Evolutionary conservation across 2,113 vertebrate species (phyloP), one percentile per base, ranked within the genome.

Genomic region (Pseudopodoces humilis): DNA sequence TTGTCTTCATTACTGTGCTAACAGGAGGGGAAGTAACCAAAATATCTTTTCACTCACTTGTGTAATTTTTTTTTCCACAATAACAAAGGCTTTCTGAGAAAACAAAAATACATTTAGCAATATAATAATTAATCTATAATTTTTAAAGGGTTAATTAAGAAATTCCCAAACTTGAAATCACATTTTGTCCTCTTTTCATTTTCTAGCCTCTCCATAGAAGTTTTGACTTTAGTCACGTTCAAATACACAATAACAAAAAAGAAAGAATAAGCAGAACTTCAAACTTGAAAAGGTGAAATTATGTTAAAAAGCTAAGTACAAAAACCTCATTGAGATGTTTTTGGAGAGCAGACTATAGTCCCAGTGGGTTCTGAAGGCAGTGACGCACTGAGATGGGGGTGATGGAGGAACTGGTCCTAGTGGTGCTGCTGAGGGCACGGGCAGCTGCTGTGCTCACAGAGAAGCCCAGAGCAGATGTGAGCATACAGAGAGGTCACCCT

Each of bases 321-420:
- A 70, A 79, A 90, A 27, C 27, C 43, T 70, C 21, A 15, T 0
- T 31, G 64, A 59, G 53, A 12, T 50, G 10, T 25, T 59, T 88
- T 67, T 71, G 14, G 43, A 67, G 76, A 44, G 18, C 44, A 82
- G 52, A 8, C 13, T 47, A 0, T 20, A 14, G 35, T 59, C 13
- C 76, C 2, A 1, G 31, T 2, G n/a, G 56, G 22, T 28, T 58
- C 31, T 53, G 19, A 8, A 8, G 56, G 14, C 4, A 44, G 28
- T 3, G 43, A 15, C 74, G 41, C 5, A 3, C 21, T 37, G 71
- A 37, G 41, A 9, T 16, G 50, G 37, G 15, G 27, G 27, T 21
- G 12, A 2, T 1, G 8, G 55, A 70, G 52, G 16, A 30, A 4
- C 14, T 0, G 6, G 16, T 49, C 28, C 49, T 27, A 1, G 49